phyloP scores from a whole-genome alignment of 2,113 vertebrate species.

The Sinocyclocheilus rhinocerous region DNA sequence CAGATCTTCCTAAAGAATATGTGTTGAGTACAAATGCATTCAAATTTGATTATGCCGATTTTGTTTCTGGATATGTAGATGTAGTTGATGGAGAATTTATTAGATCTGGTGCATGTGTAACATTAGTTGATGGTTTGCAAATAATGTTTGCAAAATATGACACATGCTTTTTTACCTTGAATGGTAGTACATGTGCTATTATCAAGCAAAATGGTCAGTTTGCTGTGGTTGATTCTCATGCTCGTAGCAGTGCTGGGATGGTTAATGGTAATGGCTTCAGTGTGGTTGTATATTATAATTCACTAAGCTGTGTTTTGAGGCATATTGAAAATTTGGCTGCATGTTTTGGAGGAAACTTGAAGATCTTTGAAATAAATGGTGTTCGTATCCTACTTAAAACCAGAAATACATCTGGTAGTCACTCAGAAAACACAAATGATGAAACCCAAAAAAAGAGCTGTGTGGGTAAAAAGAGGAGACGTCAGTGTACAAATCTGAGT shows the following conservation, averaged over 20 bases:
- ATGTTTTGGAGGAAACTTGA: no score
- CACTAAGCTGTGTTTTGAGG: background rate
- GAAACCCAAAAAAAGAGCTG: background rate
- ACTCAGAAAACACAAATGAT: background rate
- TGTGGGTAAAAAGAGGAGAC: background rate
- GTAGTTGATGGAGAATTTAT: no score
- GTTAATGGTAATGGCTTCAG: background rate
- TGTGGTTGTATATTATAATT: background rate
- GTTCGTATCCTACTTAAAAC: background rate
- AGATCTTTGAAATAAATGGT: background rate
- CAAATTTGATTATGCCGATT: background rate
- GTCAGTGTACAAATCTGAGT: no score
- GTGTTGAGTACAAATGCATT: background rate
- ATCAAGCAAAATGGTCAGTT: background rate
- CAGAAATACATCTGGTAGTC: background rate
- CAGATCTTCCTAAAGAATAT: background rate
- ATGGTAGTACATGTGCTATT: background rate
- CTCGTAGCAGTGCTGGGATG: background rate
- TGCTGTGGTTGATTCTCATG: slow-evolving; percentile 1
- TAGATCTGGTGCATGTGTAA: background rate
- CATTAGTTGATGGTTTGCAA: background rate
- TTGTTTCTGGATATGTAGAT: background rate
- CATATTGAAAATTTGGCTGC: no score
- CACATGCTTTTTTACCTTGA: background rate
- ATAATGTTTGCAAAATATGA: background rate